phyloP scores from a whole-genome alignment of 1,140 invertebrate species.

The Homalodisca vitripennis region DNA sequence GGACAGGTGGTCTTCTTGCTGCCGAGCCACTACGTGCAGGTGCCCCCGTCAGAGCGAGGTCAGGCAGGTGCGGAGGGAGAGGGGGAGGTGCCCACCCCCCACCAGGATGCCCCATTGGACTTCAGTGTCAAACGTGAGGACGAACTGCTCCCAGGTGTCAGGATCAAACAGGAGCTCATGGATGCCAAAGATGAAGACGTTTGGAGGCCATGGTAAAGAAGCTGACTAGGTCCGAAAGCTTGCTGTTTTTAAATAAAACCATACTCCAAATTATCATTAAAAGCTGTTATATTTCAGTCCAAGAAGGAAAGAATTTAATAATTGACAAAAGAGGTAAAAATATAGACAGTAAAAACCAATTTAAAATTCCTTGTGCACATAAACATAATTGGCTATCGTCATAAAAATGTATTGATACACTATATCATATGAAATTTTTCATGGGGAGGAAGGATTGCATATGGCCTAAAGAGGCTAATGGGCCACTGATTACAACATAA shows the following conservation, averaged over 20 bases:
- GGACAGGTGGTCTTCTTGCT: constrained; percentile 57
- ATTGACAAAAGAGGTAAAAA: not conserved
- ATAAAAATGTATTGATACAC: too few species aligned
- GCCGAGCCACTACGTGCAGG: constrained; percentile 56
- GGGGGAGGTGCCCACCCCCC: too few species aligned
- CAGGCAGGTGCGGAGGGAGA: constrained; percentile 47
- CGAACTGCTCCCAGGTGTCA: constrained; percentile 3
- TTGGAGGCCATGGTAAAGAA: constrained; percentile 30
- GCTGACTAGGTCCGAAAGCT: not conserved
- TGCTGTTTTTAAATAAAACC: not conserved
- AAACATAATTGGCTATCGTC: not conserved
- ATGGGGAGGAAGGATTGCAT: too few species aligned
- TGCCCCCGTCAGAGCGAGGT: constrained; percentile 50
- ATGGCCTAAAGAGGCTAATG: too few species aligned
- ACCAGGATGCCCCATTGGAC: constrained; percentile 36
- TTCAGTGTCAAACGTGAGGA: constrained; percentile 25
- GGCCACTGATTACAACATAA: too few species aligned
- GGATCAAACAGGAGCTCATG: constrained; percentile 14
- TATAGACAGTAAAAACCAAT: not conserved
- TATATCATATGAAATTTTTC: too few species aligned
- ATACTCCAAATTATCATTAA: not conserved
- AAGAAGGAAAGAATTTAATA: not conserved
- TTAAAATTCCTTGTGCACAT: not conserved
- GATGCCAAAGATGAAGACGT: constrained; percentile 23
- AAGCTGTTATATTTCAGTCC: not conserved